phyloP scores from a whole-genome alignment of 2,888 invertebrate species.

The Digitonthophagus gazella region DNA sequence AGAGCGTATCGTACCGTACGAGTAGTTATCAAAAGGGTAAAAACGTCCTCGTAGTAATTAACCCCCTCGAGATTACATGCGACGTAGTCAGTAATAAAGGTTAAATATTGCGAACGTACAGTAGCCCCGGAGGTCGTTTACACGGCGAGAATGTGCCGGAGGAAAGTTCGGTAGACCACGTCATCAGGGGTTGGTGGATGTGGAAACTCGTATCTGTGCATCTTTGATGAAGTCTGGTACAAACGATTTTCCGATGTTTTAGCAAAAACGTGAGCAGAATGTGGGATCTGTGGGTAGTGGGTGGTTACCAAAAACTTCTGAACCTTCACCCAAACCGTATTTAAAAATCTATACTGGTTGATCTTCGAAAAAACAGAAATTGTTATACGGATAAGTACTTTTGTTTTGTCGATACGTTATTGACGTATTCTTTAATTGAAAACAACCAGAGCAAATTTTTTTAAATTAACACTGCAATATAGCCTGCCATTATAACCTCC shows the following conservation, averaged over 20 bases:
- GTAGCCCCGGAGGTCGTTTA: not conserved
- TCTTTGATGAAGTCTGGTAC: not conserved
- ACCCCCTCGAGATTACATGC: not conserved
- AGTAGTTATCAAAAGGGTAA: not conserved
- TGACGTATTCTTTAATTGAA: no score
- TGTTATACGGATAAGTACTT: no score
- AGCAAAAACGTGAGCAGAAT: not conserved
- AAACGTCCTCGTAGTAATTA: not conserved
- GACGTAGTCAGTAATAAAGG: not conserved
- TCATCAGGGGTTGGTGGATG: not conserved
- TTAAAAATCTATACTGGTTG: not conserved
- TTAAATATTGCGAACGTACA: not conserved
- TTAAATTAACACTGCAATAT: no score
- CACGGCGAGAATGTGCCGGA: not conserved
- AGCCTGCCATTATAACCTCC: no score
- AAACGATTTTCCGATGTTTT: not conserved
- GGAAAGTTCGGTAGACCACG: not conserved
- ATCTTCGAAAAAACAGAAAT: no score
- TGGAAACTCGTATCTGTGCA: not conserved
- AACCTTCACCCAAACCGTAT: not conserved
- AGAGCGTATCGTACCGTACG: no score
- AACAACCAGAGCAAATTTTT: no score
- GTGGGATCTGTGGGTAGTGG: not conserved
- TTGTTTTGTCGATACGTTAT: no score
- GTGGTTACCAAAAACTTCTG: not conserved